Conservation (phyloP, 2,113 vertebrate species). For the Dipodomys merriami region DNA sequence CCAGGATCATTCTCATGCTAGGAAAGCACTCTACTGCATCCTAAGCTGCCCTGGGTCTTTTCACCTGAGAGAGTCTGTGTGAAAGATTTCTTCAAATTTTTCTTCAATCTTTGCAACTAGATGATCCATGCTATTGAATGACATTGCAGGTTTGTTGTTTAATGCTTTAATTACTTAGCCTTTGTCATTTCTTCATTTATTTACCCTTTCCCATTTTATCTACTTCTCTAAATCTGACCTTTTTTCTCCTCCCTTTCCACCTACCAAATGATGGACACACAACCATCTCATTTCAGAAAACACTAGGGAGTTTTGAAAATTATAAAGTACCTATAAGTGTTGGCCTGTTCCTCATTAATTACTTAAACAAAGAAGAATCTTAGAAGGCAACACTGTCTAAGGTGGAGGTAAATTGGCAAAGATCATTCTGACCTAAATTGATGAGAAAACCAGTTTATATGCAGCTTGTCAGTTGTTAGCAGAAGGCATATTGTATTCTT, state of each 20-base stretch:
- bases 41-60: background rate
- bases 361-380: background rate
- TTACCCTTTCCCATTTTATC: background rate
- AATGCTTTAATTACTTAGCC: background rate
- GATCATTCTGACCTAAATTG: background rate
- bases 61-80: background rate
- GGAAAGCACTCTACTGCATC: background rate
- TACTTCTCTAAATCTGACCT: background rate
- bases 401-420: background rate
- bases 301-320: constrained; percentile 12
- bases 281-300: constrained; percentile 1
- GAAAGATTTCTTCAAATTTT: background rate
- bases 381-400: background rate
- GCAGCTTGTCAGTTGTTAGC: too few species aligned
- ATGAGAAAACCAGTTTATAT: background rate
- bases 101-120: background rate
- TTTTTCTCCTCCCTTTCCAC: background rate
- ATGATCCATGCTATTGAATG: background rate
- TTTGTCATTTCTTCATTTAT: background rate
- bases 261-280: background rate
- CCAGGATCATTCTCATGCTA: too few species aligned
- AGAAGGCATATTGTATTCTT: background rate
- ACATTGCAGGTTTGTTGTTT: background rate
- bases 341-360: background rate
- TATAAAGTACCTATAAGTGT: background rate